Percentiles rank a stretch among this genome's conserved stretches.
Evolutionary conservation across 2,113 vertebrate genomes (phyloP).

Genomic region (Cinclus cinclus): DNA sequence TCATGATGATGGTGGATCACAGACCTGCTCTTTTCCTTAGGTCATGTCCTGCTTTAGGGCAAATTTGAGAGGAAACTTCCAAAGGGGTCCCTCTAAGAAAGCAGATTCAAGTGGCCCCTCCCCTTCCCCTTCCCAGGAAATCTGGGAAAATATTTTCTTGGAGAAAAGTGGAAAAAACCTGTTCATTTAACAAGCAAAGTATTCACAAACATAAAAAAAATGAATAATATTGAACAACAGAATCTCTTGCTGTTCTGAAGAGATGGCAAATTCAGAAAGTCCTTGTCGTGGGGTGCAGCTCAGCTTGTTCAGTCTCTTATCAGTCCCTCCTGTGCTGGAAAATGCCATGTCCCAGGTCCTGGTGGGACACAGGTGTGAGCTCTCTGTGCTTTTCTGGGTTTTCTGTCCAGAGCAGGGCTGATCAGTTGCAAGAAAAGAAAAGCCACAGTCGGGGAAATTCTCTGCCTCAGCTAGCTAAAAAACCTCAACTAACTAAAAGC

Average conservation of each 20-base stretch:
- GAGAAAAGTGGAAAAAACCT: not conserved
- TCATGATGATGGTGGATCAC: not conserved
- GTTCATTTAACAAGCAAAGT: not conserved
- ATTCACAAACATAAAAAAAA: not conserved
- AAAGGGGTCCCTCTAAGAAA: not conserved
- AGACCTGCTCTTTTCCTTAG: not conserved
- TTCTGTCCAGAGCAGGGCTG: not conserved
- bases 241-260: not conserved
- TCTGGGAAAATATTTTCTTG: not conserved
- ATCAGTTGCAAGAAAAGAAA: not conserved
- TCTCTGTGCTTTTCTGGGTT: not conserved
- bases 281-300: not conserved
- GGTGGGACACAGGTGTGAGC: not conserved
- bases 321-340: not conserved
- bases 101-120: not conserved
- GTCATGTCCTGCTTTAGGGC: not conserved
- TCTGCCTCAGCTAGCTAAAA: not conserved
- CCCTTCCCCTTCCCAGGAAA: too few species aligned
- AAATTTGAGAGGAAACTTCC: not conserved
- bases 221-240: not conserved
- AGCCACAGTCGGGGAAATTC: not conserved
- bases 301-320: not conserved
- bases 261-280: not conserved
- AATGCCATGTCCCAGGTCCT: rapidly evolving
- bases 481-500: not conserved